Evolutionary conservation across 2,888 invertebrate genomes (phyloP), one percentile per base, ranked within the genome.

Genomic region (Unio delphinus): DNA sequence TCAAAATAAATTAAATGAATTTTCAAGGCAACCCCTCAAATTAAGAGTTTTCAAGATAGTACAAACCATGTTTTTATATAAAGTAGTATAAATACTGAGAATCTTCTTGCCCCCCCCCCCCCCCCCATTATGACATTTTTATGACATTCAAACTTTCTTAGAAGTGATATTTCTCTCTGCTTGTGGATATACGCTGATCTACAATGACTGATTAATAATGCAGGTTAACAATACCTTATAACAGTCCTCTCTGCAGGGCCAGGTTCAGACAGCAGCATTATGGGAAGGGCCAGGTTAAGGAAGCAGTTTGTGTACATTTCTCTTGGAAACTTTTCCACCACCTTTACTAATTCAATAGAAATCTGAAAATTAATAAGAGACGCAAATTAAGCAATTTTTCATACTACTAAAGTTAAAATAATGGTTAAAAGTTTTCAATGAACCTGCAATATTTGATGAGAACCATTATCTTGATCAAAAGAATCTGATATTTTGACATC

Each of bases 241-340:
- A 81, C 78, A 20, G 79, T 83, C 57, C 71, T 83, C 59, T 76
- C 79, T 18, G 80, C 87, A 34, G 87, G 80, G 15, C 88, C 90
- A 7, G 90, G 90, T 72, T 90, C 89, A 0, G 89, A 88, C 58
- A 90, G 72, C 23, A 90, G 75, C 55, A 89, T 80, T 54, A 88
- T 75, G n/a, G 90, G 89, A 59, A 89, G 73, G 7, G 89, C 90
- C 45, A 90, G 79, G 74, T 90, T 90, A 6, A 90, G 78, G 80
- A 90, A 90, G 67, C 85, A 83, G 77, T 90, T 90, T 72, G 84
- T 83, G 64, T 81, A 86, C 55, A 82, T 73, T 28, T 86, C 86
- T 65, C 88, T 59, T 1, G 86, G 81, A 56, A 76, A 61, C 61
- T 81, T 74, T 70, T 84, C 79, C 55, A 88, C 65, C 26, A 89